Base-by-base conservation (phyloP, 2,113 vertebrate genomes). In the Ciconia maguari region DNA sequence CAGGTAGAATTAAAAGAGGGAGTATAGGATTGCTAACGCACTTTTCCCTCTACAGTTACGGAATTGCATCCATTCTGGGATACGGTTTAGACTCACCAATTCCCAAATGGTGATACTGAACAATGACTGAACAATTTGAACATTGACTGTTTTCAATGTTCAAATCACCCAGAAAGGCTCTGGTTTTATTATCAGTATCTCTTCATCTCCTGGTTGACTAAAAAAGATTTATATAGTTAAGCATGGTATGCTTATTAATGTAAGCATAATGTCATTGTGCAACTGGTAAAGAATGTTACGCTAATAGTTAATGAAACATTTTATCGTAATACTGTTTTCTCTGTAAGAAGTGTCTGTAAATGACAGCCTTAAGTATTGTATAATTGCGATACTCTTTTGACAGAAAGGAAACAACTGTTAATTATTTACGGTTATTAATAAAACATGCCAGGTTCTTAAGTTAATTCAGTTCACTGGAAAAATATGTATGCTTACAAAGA, bases 391-490 rank as follows among this genome's bases (percentile, higher is more conserved):
- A 3, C 41, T 69, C 93, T 89, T 87, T 51, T 89, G 75, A 70
- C 79, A 90, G 76, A 83, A 88, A 61, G 86, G 75, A 86, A 92
- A 81, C 61, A 94, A 55, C 68, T 86, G 70, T 74, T 96, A 78
- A 90, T 95, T 92, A 92, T 83, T 96, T 83, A 8, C 78, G 83
- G 65, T 57, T 93, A 75, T 95, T 92, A 87, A 83, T 58, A 70
- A 90, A 90, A 86, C 44, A 46, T 70, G 42, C 48, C 62, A 29
- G 70, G 78, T 88, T 81, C 74, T 80, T 30, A 22, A 91, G 48
- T 75, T 80, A 84, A 72, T 87, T 87, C 32, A 22, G 29, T 68
- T 94, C 64, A 10, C 48, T 62, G 88, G 75, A 55, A 72, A 66
- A 94, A 82, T 55, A n/a, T 11, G 22, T 49, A 22, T 34, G 69